Evolutionary conservation across 2,113 vertebrate genomes (phyloP), one percentile per base, ranked within the genome.

Genomic region (Poeciliopsis occidentalis): DNA sequence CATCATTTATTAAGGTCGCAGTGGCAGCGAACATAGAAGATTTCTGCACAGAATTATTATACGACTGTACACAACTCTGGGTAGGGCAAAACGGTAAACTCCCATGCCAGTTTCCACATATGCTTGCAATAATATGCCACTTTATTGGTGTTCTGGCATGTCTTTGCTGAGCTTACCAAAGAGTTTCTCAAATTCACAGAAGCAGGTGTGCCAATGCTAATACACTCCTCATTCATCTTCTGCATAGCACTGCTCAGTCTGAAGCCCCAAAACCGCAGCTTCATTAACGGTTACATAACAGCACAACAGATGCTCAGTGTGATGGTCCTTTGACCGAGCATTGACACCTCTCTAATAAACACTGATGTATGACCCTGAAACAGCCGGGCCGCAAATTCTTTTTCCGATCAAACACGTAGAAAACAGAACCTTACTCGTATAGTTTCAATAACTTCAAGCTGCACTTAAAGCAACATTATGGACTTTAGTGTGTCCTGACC

Each of bases 221-320:
- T 78, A 47, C 78, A 57, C 79, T 72, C 27, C 30, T 80, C 71
- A 79, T 73, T 44, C 70, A n/a, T 73, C 68, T 57, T 64, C 63
- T 30, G 76, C 73, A 88, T 85, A 87, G 81, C 73, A 2, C 73
- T 31, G 73, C 78, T 85, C 79, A 86, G 86, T 87, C 76, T 70
- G 74, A 32, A 75, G 77, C 79, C 84, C 86, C 27, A 84, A 57
- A 89, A 82, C 88, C 81, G 0, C 85, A 82, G 83, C 32, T 83
- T 89, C 77, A 82, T 92, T 88, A 87, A 76, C 63, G 1, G 57
- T 93, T 90, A 84, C 37, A 47, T 89, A 89, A 91, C 70, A 29
- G 78, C 60, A 81, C 68, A 84, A 82, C 83, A 91, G 85, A 86
- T 83, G 71, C 80, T 89, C 78, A 39, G 65, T 87, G 81, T 88